Conservation (phyloP, 2,888 invertebrate species). For the Amblyteles armatorius region DNA sequence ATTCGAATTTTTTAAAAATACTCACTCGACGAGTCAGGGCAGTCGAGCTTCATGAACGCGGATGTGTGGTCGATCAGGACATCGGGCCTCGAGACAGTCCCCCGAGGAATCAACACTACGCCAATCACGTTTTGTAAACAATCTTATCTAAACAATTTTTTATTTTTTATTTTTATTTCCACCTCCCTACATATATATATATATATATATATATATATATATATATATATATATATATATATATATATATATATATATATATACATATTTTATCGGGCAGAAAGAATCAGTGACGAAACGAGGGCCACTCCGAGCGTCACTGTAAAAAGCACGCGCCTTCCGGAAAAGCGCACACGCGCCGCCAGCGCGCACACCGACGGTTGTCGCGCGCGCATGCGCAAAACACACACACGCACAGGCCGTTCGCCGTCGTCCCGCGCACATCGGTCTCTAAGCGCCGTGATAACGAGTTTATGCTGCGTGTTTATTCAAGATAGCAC, state of each 20-base stretch:
- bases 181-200: too few species aligned
- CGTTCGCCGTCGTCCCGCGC: conserved; percentile 1
- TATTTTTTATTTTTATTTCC: background rate
- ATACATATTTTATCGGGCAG: background rate
- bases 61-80: conserved; percentile 76
- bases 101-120: conserved; percentile 50
- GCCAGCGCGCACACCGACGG: conserved; percentile 30
- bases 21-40: conserved; percentile 83
- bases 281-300: conserved; percentile 7
- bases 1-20: conserved; percentile 62
- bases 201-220: too few species aligned
- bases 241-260: too few species aligned
- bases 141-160: conserved; percentile 2
- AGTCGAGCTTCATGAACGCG: conserved; percentile 83
- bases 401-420: conserved; percentile 72
- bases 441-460: background rate
- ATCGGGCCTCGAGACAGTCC: conserved; percentile 72
- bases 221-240: too few species aligned
- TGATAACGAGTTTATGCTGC: conserved; percentile 40
- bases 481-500: conserved; percentile 28
- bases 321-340: conserved; percentile 32
- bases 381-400: conserved; percentile 72
- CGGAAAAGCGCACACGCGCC: conserved; percentile 44
- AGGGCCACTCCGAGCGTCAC: conserved; percentile 32
- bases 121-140: conserved; percentile 10